Percentiles rank a stretch among this genome's conserved stretches.
Evolutionary conservation across 2,797 vertebrate genomes (phyloP).

Genomic region (Phoebastria nigripes): DNA sequence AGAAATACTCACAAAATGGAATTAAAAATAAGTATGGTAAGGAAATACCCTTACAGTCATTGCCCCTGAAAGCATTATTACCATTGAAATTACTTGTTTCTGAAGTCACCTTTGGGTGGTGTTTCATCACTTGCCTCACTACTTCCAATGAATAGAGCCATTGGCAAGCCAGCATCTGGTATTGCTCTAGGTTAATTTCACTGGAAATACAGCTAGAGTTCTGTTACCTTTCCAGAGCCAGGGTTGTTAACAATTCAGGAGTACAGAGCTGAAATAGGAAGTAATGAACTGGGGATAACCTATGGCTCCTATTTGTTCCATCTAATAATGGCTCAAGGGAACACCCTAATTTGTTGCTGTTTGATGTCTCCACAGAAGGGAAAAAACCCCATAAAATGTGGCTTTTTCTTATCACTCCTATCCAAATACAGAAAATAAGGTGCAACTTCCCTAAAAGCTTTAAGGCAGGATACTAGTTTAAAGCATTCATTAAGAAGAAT

Average conservation of each 20-base stretch:
- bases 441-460: background rate
- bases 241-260: background rate
- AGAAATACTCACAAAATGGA: background rate
- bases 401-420: background rate
- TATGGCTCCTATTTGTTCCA: background rate
- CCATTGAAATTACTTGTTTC: background rate
- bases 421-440: background rate
- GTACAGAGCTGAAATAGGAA: background rate
- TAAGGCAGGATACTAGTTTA: background rate
- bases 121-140: background rate
- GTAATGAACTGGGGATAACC: background rate
- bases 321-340: background rate
- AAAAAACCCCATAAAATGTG: accelerated
- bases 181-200: background rate
- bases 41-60: background rate
- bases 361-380: background rate
- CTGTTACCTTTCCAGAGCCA: background rate
- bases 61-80: background rate
- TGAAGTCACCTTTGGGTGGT: background rate
- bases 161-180: background rate
- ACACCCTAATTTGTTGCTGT: background rate
- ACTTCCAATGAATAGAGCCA: background rate
- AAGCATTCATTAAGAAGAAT: background rate
- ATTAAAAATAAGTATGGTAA: background rate
- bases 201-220: background rate